These are phyloP conservation scores for Endotricha flammealis DNA, from an alignment of 2,888 invertebrate species.

Conservation along the genomic window DNA sequence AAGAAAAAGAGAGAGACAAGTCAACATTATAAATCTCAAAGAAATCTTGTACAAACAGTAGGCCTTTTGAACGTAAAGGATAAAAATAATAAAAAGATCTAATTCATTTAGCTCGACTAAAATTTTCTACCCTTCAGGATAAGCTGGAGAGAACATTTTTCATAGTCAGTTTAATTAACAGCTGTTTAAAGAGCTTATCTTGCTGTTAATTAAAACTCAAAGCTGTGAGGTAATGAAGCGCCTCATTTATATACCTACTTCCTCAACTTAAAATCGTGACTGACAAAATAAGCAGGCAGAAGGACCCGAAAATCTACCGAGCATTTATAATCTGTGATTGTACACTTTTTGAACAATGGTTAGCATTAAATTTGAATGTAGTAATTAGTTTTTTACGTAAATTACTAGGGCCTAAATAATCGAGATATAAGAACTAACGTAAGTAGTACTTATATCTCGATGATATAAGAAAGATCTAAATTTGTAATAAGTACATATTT, in stretches of 20 bases:
- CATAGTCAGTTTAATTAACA: constrained; percentile 27
- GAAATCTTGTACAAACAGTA: background rate
- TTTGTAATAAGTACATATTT: too few relatives aligned
- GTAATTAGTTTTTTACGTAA: too few relatives aligned
- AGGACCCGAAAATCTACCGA: background rate
- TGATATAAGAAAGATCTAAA: too few relatives aligned
- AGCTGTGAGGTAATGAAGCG: constrained; percentile 19
- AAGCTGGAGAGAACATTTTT: constrained; percentile 22
- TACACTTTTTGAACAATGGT: background rate
- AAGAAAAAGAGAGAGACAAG: too few relatives aligned
- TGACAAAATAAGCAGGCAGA: constrained; percentile 1
- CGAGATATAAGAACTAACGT: too few relatives aligned
- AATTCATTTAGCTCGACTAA: constrained; percentile 13
- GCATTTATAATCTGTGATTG: background rate
- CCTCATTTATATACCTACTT: constrained; percentile 12
- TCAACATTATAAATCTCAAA: background rate
- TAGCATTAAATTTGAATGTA: too few relatives aligned
- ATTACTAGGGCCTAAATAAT: too few relatives aligned
- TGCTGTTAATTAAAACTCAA: constrained; percentile 22
- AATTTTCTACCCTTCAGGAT: constrained; percentile 15
- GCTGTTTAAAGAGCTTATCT: constrained; percentile 25
- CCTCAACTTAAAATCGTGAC: constrained; percentile 7
- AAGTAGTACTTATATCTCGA: too few relatives aligned
- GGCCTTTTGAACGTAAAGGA: background rate
- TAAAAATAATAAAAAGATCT: constrained; percentile 4